These are phyloP conservation scores for Aphaenogaster floridana DNA, from an alignment of 1,140 invertebrate species.

Conservation along the genomic window DNA sequence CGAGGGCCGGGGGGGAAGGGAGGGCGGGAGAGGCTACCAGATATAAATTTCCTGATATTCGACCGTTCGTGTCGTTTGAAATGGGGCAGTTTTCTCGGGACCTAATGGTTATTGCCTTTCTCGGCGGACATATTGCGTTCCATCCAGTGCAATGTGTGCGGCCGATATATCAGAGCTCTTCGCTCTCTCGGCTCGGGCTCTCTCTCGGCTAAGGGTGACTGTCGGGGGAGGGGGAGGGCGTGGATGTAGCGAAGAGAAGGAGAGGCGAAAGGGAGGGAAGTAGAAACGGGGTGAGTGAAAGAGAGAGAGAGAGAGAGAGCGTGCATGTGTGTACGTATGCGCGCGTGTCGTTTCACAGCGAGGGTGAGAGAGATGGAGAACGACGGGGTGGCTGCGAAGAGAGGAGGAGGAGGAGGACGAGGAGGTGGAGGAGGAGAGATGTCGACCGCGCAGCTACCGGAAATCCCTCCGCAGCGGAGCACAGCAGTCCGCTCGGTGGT, in stretches of 20 bases:
- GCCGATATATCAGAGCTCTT: constrained; percentile 87
- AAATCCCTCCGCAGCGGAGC: constrained; percentile 80
- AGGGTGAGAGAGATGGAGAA: constrained; percentile 52
- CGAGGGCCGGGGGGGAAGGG: neutral
- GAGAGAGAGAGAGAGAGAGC: constrained; percentile 1
- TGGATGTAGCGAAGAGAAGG: constrained; percentile 51
- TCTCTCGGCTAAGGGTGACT: constrained; percentile 77
- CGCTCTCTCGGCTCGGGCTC: constrained; percentile 72
- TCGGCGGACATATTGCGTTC: constrained; percentile 89
- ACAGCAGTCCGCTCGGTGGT: constrained; percentile 75
- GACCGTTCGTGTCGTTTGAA: constrained; percentile 88
- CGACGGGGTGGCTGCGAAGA: constrained; percentile 39
- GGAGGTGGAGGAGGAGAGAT: constrained; percentile 68
- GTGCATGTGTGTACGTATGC: constrained; percentile 10
- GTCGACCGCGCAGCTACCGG: constrained; percentile 81
- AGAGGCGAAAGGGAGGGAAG: constrained; percentile 49
- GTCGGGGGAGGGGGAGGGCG: constrained; percentile 74
- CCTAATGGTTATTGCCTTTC: constrained; percentile 90
- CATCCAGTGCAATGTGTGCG: constrained; percentile 89
- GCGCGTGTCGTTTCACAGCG: constrained; percentile 32
- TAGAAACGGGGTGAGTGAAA: constrained; percentile 12
- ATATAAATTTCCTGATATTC: constrained; percentile 89
- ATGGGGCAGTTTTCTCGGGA: constrained; percentile 89
- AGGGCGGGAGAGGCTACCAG: constrained; percentile 73
- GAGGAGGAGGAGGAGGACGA: constrained; percentile 42